phyloP scores from a whole-genome alignment of 2,113 vertebrate genomes.

The Callionymus lyra region DNA sequence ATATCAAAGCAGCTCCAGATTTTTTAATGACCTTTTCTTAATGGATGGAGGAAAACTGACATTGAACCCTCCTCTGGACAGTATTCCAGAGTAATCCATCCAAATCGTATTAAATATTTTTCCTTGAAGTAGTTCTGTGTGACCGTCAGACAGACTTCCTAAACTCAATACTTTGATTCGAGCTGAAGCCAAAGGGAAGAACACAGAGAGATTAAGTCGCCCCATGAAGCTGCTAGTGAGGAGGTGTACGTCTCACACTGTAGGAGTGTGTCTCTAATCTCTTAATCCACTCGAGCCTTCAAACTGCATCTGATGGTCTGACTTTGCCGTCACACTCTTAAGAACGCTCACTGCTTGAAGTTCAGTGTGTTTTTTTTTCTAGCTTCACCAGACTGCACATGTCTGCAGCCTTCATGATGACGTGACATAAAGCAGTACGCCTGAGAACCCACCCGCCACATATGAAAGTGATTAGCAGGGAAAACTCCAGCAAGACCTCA shows the following conservation, averaged over 20 bases:
- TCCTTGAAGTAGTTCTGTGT: too few relatives aligned
- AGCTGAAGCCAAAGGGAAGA: conserved; percentile 2
- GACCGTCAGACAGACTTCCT: too few relatives aligned
- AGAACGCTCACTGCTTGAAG: too few relatives aligned
- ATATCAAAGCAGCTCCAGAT: too few relatives aligned
- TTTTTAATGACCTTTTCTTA: too few relatives aligned
- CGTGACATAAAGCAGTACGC: conserved; percentile 41
- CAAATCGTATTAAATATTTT: not conserved
- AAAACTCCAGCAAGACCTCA: conserved; percentile 27
- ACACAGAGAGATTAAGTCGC: conserved; percentile 34
- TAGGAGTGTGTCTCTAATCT: conserved; percentile 42
- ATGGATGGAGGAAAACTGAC: too few relatives aligned
- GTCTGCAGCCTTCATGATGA: conserved; percentile 25
- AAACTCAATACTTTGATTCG: not conserved
- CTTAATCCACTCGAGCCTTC: conserved; percentile 45
- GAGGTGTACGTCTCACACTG: conserved; percentile 25
- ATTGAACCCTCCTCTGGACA: too few relatives aligned
- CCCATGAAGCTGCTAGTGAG: conserved; percentile 13
- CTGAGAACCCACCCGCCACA: conserved; percentile 26
- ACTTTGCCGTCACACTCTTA: not conserved
- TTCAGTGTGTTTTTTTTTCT: not conserved
- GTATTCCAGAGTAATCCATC: not conserved
- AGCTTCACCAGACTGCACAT: conserved; percentile 39
- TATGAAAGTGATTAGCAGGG: conserved; percentile 45
- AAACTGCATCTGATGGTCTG: conserved; percentile 24